Percentiles rank a stretch among this genome's conserved stretches.
Evolutionary conservation across 2,888 invertebrate genomes (phyloP).

Genomic region (Chrysotoxum bicinctum): DNA sequence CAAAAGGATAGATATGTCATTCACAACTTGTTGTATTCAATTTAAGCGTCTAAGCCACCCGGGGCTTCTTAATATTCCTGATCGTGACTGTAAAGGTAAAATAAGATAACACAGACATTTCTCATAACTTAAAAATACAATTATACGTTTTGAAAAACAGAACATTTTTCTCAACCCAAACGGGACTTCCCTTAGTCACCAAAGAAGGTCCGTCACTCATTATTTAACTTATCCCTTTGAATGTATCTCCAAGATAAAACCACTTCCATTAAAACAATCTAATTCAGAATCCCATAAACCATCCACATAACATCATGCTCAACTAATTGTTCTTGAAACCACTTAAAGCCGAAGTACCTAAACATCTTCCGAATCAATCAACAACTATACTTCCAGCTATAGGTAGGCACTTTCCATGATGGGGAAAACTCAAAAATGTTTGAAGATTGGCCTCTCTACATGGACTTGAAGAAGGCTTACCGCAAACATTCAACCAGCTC

Average conservation of each 20-base stretch:
- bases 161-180: neutral
- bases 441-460: constrained; percentile 34
- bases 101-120: no score
- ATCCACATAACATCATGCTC: constrained; percentile 14
- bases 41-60: no score
- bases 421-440: constrained; percentile 30
- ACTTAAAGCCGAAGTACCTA: neutral
- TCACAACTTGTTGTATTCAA: no score
- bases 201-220: neutral
- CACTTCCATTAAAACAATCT: constrained; percentile 14
- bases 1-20: no score
- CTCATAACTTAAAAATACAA: no score
- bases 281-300: neutral
- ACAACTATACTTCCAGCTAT: neutral
- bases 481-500: constrained; percentile 27
- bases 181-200: neutral
- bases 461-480: constrained; percentile 46
- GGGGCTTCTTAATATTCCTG: no score
- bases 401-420: neutral
- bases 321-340: constrained; percentile 20
- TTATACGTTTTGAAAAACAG: no score
- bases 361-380: constrained; percentile 28
- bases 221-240: neutral
- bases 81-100: no score
- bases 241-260: neutral